Evolutionary conservation across 2,888 invertebrate species (phyloP).

Genomic region (Alentia gelatinosa): DNA sequence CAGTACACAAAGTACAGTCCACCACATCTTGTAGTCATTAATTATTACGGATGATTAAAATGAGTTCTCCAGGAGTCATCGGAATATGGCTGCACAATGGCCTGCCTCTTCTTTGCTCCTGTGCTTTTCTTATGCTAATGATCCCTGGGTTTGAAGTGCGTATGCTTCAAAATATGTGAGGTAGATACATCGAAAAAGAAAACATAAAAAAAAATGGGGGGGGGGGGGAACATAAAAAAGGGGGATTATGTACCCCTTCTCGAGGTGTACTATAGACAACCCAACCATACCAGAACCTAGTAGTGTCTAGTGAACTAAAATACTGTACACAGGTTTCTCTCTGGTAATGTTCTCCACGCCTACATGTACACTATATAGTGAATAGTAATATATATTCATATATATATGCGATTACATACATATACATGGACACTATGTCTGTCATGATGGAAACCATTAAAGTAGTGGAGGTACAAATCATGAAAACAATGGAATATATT

Average conservation of each 20-base stretch:
- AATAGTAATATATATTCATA: slow-evolving; percentile 11
- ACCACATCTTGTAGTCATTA: background rate
- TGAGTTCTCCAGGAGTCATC: slow-evolving; percentile 22
- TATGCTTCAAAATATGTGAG: slow-evolving; percentile 18
- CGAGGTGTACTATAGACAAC: slow-evolving; percentile 37
- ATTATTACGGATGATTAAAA: background rate
- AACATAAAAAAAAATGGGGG: background rate
- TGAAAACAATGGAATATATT: slow-evolving; percentile 50
- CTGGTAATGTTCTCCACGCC: slow-evolving; percentile 16
- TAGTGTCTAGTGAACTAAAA: slow-evolving; percentile 44
- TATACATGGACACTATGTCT: slow-evolving; percentile 37
- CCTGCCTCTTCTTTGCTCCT: background rate
- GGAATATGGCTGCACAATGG: slow-evolving; percentile 28
- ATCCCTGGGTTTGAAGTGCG: slow-evolving; percentile 48
- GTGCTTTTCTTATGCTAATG: slow-evolving; percentile 17
- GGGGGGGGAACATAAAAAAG: too few relatives aligned
- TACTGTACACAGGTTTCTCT: slow-evolving; percentile 32
- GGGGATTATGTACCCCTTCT: background rate
- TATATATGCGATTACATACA: slow-evolving; percentile 29
- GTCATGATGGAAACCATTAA: slow-evolving; percentile 31
- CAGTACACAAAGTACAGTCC: background rate
- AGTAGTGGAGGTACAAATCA: slow-evolving; percentile 47
- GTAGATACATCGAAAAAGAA: slow-evolving; percentile 48
- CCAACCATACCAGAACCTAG: slow-evolving; percentile 42
- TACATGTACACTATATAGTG: background rate